Evolutionary conservation across 2,888 invertebrate genomes (phyloP), one percentile per base, ranked within the genome.

Genomic region (Clistopyga incitator): DNA sequence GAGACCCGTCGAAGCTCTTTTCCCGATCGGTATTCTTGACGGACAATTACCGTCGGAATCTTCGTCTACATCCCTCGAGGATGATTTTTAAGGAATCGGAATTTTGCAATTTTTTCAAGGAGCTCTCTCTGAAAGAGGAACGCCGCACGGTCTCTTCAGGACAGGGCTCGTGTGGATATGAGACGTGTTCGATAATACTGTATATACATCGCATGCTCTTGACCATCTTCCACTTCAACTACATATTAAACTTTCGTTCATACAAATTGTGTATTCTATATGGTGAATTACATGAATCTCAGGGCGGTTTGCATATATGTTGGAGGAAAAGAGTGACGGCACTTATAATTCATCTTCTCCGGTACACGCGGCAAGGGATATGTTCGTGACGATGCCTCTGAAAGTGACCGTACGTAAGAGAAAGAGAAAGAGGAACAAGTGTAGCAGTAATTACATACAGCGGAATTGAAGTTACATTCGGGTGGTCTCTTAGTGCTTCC

Each of bases 241-340:
- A 64, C 64, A 50, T 59, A 79, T 77, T 52, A 64, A 75, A 64
- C 64, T 67, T 72, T 23, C 38, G 71, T 54, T 56, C 59, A 56
- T 79, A 68, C 38, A 79, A 80, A 72, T 52, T 79, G 71, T 52
- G 68, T 71, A 78, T 75, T 82, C 52, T 65, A 71, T 82, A 56
- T 25, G 52, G 52, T 56, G 54, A 76, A 71, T 68, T 79, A 71
- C 59, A 45, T 29, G 67, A 80, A 70, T 81, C 45, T 52, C 11
- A 10, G 59, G 18, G 34, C 34, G 47, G 45, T 82, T 70, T 78
- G 72, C 78, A 82, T 78, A 82, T 42, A 42, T 20, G 42, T n/a
- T 59, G 4, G 25, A 20, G 61, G 6, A 18, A 68, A 42, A 56
- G 47, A 68, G 71, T 72, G 77, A 78, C 81, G 81, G 67, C 72